These are phyloP conservation scores for Muscicapa comitata DNA, from an alignment of 2,797 vertebrate genomes.

Conservation along the genomic window DNA sequence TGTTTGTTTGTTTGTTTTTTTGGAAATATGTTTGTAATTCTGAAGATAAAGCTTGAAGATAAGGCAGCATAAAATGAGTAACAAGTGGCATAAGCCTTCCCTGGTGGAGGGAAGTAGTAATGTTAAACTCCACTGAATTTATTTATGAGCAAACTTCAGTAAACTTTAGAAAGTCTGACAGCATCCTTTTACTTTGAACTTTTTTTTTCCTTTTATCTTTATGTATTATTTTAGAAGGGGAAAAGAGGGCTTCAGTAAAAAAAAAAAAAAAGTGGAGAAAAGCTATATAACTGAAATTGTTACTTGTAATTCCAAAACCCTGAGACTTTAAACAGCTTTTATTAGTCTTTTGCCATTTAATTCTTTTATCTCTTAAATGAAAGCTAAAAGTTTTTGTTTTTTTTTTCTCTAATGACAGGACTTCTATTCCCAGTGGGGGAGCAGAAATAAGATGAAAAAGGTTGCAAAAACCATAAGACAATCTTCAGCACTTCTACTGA, in stretches of 20 bases:
- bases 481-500: not conserved
- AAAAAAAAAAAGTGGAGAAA: not conserved
- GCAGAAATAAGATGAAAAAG: not conserved
- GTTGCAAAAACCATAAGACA: not conserved
- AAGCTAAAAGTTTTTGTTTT: not conserved
- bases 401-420: not conserved
- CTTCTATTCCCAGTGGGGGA: not conserved
- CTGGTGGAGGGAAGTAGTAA: not conserved
- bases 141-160: not conserved
- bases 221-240: not conserved
- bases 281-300: not conserved
- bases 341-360: not conserved
- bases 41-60: not conserved
- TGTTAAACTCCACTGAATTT: not conserved
- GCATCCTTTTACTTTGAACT: not conserved
- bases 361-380: not conserved
- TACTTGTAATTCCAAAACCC: not conserved
- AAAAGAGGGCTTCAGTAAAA: not conserved
- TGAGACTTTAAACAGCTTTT: not conserved
- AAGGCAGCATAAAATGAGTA: not conserved
- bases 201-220: not conserved
- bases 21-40: not conserved
- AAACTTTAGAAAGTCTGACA: not conserved
- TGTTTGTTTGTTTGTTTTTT: not conserved
- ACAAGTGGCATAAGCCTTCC: not conserved